Evolutionary conservation across 2,797 vertebrate species (phyloP), one percentile per base, ranked within the genome.

Genomic region (Epinephelus awoara): DNA sequence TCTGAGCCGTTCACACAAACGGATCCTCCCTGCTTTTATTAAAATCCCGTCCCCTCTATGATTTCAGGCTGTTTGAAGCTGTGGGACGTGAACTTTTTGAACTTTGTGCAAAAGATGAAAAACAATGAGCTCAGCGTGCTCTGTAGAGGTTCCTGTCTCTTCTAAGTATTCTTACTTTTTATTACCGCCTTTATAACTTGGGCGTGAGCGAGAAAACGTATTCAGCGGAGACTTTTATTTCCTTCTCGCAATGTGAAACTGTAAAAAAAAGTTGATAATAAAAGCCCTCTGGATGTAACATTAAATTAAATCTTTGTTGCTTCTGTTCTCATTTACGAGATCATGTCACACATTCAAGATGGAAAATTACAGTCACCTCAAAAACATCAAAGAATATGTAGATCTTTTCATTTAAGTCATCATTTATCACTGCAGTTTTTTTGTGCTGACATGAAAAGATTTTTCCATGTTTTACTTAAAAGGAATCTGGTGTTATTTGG

Each of bases 21-120:
- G 79, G 57, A 82, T 58, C 59, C 66, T 81, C 64, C 67, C 61
- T 76, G 80, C 82, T 87, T 87, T 83, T 85, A 86, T 89, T 85
- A 64, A 79, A 80, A 80, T 66, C 58, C 42, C 40, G 46, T 72
- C 76, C 50, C 5, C 56, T 79, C 17, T 70, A 79, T 85, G 77
- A 89, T 74, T 87, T 80, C 77, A 68, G 63, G 21, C 55, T 27
- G 61, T 85, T 79, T 90, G 72, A 88, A 77, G 68, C 87, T 80
- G 78, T 68, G 72, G 68, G 73, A 87, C 71, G 44, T 72, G 55
- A 84, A 82, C 70, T 81, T 82, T 79, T 57, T 72, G 85, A 82
- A 82, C 79, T 76, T 61, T 58, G 14, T 67, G 69, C 51, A 70
- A 67, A 75, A 55, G 70, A 69, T 56, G 61, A 80, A 80, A 85